Conservation (phyloP, 2,888 invertebrate species). For the Drosophila phalerata region DNA sequence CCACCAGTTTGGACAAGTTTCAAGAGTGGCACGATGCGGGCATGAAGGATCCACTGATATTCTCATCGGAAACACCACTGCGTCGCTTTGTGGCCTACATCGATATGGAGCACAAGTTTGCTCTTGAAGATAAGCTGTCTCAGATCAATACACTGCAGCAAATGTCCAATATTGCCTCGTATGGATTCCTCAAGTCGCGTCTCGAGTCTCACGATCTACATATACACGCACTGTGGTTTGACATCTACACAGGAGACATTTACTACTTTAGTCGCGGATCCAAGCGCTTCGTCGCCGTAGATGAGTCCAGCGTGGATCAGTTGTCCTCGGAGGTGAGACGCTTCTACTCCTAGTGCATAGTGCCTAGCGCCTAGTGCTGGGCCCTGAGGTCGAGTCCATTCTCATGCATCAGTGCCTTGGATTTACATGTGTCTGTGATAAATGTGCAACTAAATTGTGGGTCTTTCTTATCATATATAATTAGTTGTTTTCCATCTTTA, state of each 20-base stretch:
- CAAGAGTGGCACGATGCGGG: conserved; percentile 88
- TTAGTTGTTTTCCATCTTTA: conserved; percentile 20
- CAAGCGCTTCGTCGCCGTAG: conserved; percentile 94
- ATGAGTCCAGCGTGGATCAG: conserved; percentile 91
- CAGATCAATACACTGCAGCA: conserved; percentile 98
- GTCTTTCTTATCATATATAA: conserved; percentile 45
- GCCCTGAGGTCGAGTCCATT: background rate
- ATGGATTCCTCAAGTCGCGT: conserved; percentile 94
- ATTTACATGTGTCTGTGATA: conserved; percentile 79
- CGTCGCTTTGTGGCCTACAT: conserved; percentile 97
- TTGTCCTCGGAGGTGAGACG: conserved; percentile 91
- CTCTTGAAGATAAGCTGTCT: conserved; percentile 95
- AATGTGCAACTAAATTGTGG: conserved; percentile 54
- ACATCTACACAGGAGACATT: conserved; percentile 98
- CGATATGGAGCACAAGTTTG: conserved; percentile 95
- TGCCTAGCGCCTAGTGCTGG: conserved; percentile 86
- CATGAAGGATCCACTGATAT: conserved; percentile 90
- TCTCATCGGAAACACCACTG: conserved; percentile 94
- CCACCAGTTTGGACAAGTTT: conserved; percentile 93
- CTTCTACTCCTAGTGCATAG: conserved; percentile 91
- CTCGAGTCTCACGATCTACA: conserved; percentile 93
- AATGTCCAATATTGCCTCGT: conserved; percentile 96
- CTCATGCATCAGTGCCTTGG: conserved; percentile 42
- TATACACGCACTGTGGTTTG: conserved; percentile 98
- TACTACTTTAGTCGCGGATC: conserved; percentile 96